phyloP scores from a whole-genome alignment of 2,797 vertebrate species.

The Halcyon badia region DNA sequence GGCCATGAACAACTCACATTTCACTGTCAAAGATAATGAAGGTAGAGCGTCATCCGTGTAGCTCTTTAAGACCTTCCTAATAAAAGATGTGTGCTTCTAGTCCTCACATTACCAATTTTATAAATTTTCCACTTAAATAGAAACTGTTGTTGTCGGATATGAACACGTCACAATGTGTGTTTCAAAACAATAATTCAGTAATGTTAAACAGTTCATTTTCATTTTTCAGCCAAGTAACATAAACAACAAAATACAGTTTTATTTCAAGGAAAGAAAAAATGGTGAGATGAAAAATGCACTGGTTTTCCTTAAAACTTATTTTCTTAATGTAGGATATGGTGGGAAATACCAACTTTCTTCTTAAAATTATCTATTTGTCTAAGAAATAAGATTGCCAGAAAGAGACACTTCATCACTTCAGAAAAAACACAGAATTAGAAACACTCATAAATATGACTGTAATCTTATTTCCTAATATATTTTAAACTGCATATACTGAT shows the following conservation, averaged over 20 bases:
- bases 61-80: not conserved
- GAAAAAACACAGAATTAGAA: not conserved
- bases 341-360: not conserved
- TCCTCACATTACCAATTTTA: not conserved
- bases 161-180: not conserved
- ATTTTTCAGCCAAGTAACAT: not conserved
- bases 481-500: not conserved
- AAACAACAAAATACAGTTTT: not conserved
- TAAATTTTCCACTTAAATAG: not conserved
- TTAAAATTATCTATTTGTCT: not conserved
- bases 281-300: not conserved
- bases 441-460: not conserved
- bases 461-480: not conserved
- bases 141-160: not conserved
- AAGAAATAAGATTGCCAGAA: not conserved
- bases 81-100: not conserved
- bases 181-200: not conserved
- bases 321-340: not conserved
- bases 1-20: slow-evolving; percentile 85
- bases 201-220: not conserved
- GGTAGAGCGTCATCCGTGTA: slow-evolving; percentile 74
- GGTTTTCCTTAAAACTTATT: not conserved
- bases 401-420: not conserved
- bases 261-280: not conserved
- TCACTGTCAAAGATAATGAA: slow-evolving; percentile 92